Base-by-base conservation (phyloP, 1,140 invertebrate species). In the Mycetomoellerius zeteki region DNA sequence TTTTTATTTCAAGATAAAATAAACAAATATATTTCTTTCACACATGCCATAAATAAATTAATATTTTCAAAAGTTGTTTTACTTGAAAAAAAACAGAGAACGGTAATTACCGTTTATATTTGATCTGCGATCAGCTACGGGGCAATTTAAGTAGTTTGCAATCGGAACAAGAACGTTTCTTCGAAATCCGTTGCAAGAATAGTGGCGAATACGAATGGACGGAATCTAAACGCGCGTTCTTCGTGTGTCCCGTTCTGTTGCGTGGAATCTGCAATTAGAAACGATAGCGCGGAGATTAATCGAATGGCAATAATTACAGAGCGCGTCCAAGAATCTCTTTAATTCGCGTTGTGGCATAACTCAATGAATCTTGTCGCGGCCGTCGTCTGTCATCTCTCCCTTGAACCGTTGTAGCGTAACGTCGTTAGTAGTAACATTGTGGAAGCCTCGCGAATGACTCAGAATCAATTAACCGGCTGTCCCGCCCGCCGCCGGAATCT, bases 281-380 rank as follows among this genome's bases (percentile, higher is more conserved):
- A 14, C 60, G 73, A 77, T 43, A 47, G 82, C 60, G 81, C 67
- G 67, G 72, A 86, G 78, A 89, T 85, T 85, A 85, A 89, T 89
- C 86, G 80, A 84, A 85, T 21, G 88, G 73, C 80, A 89, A 89
- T 89, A 89, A 89, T 88, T 75, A 80, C 72, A 73, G 78, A 56
- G 86, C 86, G 87, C 86, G 71, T 87, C 52, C 54, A 27, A 33
- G 43, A 37, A 84, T 84, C 69, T 84, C 88, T 72, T 88, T 65
- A 58, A 89, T 88, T 85, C 78, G 33, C 87, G 58, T 24, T 24
- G 47, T 43, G 21, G 52, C 62, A 71, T 87, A 62, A 75, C 86
- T 73, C 71, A 69, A 88, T 88, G 87, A 87, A 87, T 87, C 71
- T 72, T 86, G 64, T 81, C 77, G 82, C 73, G 47, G 37, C 52